Conservation (phyloP, 2,888 invertebrate species). For the Sclerodermus sp. region DNA sequence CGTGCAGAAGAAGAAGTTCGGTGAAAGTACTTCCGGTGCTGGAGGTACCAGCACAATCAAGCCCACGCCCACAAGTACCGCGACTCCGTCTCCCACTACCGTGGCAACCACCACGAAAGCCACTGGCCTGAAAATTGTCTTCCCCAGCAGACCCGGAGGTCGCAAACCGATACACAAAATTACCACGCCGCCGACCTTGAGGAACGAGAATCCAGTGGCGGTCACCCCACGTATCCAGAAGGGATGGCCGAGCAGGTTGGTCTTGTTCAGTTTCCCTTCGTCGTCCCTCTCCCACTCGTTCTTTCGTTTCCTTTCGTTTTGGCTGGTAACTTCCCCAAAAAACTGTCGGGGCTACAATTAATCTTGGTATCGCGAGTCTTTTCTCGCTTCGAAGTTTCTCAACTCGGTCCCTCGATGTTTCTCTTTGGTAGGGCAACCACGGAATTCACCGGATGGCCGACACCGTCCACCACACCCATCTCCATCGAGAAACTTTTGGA, state of each 20-base stretch:
- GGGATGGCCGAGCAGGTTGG: constrained; percentile 80
- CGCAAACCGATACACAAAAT: constrained; percentile 64
- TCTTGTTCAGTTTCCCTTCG: too few species aligned
- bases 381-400: too few species aligned
- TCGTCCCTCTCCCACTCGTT: too few species aligned
- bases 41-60: neutral
- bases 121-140: constrained; percentile 69
- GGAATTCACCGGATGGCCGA: constrained; percentile 90
- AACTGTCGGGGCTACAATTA: too few species aligned
- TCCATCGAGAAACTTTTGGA: constrained; percentile 81
- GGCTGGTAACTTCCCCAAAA: too few species aligned
- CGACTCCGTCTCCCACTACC: constrained; percentile 37
- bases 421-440: constrained; percentile 70
- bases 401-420: too few species aligned
- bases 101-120: constrained; percentile 50
- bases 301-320: too few species aligned
- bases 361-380: too few species aligned
- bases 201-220: constrained; percentile 58
- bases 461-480: constrained; percentile 83
- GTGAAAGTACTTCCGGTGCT: constrained; percentile 4
- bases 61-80: constrained; percentile 1
- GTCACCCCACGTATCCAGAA: constrained; percentile 74
- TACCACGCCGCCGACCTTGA: constrained; percentile 61
- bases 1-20: constrained; percentile 53
- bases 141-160: constrained; percentile 76